These are phyloP conservation scores for Phenganax marumi DNA, from an alignment of 92 coral and sea anemone species.

Conservation along the genomic window DNA sequence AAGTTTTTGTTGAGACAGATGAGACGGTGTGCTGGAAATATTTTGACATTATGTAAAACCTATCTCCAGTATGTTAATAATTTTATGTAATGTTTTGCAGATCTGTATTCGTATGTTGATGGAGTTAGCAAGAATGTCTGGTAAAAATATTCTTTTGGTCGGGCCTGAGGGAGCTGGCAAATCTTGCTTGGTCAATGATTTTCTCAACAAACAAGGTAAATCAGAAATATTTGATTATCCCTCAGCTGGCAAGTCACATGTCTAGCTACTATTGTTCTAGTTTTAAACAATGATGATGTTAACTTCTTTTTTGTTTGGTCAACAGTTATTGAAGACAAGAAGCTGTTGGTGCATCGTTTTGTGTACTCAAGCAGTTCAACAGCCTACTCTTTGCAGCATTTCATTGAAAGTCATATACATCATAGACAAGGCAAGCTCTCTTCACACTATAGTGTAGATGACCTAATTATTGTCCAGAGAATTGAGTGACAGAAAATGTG, in stretches of 20 bases:
- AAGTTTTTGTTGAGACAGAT: constrained; percentile 88
- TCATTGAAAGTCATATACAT: constrained; percentile 81
- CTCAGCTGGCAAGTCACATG: no score
- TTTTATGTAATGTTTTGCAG: constrained; percentile 34
- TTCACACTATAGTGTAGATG: no score
- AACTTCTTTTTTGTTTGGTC: background rate
- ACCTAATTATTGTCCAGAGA: background rate
- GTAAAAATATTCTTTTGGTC: constrained; percentile 81
- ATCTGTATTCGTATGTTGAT: constrained; percentile 88
- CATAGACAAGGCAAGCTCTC: constrained; percentile 85
- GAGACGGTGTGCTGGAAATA: constrained; percentile 64
- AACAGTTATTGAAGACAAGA: constrained; percentile 72
- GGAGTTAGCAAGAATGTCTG: constrained; percentile 92
- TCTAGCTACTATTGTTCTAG: background rate
- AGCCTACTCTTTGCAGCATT: constrained; percentile 79
- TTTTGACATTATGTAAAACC: background rate
- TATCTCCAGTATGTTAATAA: background rate
- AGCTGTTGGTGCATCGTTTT: constrained; percentile 83
- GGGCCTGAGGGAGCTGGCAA: constrained; percentile 94
- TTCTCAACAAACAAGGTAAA: constrained; percentile 90
- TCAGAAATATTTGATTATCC: background rate
- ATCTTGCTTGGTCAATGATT: constrained; percentile 83
- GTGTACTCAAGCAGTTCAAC: constrained; percentile 93
- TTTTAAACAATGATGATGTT: background rate
- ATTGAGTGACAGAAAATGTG: background rate